Conservation (phyloP, 2,797 vertebrate genomes). For the Gymnopithys bicolor region DNA sequence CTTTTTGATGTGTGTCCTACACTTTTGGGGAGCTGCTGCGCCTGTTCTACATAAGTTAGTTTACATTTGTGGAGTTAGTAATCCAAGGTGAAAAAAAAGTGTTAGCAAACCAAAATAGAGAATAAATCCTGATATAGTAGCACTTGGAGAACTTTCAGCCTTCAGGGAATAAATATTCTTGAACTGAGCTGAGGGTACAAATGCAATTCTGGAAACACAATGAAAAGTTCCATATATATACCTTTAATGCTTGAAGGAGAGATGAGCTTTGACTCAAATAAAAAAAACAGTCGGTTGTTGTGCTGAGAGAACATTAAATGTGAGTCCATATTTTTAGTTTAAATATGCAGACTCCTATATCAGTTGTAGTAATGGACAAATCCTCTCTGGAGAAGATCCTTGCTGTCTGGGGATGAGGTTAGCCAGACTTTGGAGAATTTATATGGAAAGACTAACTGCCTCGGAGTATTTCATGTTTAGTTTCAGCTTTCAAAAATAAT, state of each 20-base stretch:
- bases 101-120: not conserved
- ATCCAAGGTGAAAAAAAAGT: not conserved
- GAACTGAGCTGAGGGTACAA: not conserved
- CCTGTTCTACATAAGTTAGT: not conserved
- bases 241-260: conserved; percentile 25
- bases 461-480: not conserved
- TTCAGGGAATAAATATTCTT: conserved; percentile 14
- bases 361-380: not conserved
- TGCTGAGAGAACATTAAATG: not conserved
- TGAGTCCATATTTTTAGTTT: not conserved
- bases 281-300: conserved; percentile 7
- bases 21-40: not conserved
- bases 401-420: not conserved
- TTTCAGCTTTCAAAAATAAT: not conserved
- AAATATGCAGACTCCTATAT: not conserved
- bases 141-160: conserved; percentile 16
- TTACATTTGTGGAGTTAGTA: conserved; percentile 14
- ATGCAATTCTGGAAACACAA: not conserved
- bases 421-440: not conserved
- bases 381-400: not conserved
- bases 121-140: not conserved
- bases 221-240: conserved; percentile 32
- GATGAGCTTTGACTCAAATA: conserved; percentile 24
- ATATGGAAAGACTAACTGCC: not conserved
- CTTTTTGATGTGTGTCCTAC: not conserved